Conservation (phyloP, 1,140 invertebrate species). For the Tenebrio molitor region DNA sequence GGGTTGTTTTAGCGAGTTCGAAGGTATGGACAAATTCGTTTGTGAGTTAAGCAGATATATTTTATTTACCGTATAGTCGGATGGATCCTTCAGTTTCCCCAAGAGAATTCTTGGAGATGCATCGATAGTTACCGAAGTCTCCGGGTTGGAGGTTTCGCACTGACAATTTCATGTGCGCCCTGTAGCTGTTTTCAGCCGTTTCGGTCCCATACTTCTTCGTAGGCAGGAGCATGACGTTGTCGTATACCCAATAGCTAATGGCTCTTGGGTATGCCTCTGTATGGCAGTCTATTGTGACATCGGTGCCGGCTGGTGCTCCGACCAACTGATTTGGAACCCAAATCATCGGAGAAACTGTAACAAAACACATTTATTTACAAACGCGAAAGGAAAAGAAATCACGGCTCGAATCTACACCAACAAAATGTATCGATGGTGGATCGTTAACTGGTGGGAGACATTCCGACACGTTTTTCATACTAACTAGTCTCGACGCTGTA, state of each 20-base stretch:
- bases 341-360: slow-evolving; percentile 90
- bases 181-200: slow-evolving; percentile 84
- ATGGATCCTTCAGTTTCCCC: slow-evolving; percentile 94
- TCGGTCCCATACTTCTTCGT: slow-evolving; percentile 86
- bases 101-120: slow-evolving; percentile 93
- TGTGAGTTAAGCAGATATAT: slow-evolving; percentile 55
- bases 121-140: slow-evolving; percentile 89
- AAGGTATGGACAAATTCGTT: slow-evolving; percentile 42
- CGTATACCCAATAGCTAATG: slow-evolving; percentile 93
- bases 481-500: too few species aligned
- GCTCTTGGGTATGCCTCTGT: slow-evolving; percentile 94
- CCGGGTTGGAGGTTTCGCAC: slow-evolving; percentile 82
- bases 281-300: slow-evolving; percentile 93
- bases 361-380: slow-evolving; percentile 40
- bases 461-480: background rate
- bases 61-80: slow-evolving; percentile 87
- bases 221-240: slow-evolving; percentile 86
- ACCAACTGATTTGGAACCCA: slow-evolving; percentile 93
- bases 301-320: slow-evolving; percentile 87
- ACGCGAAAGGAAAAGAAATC: slow-evolving; percentile 19
- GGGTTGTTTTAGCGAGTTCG: slow-evolving; percentile 2
- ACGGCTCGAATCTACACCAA: background rate
- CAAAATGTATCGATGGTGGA: slow-evolving; percentile 15
- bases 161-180: slow-evolving; percentile 87
- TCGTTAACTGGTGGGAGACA: slow-evolving; percentile 7